Base-by-base conservation (phyloP, 2,113 vertebrate species). In the Nestor notabilis region DNA sequence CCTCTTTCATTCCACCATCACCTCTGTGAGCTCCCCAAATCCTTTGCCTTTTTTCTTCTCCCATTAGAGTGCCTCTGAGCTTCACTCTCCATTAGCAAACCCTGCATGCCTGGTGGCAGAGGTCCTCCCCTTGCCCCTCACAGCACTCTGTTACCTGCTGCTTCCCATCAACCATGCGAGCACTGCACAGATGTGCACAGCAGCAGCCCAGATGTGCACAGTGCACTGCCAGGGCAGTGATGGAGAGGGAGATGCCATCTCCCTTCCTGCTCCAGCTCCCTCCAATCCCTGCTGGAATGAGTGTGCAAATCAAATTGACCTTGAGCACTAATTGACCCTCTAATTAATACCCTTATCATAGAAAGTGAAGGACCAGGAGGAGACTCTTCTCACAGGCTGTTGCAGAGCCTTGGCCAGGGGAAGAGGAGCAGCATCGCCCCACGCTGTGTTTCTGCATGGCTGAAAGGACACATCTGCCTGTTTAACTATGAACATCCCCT, bases 291-390 rank as follows among this genome's bases (percentile, higher is more conserved):
- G 2, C 41, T 0, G 46, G 63, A 80, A 27, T 0, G 0, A 80
- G 68, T 43, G 84, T 92, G 84, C 50, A 90, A 87, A 81, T 63
- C 88, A 50, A 88, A 68, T 75, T 81, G 93, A 92, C 95, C 90
- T 96, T 90, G 90, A 95, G 18, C 71, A 27, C 60, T 95, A 96
- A 93, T 60, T 93, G 92, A 83, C 64, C 93, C 55, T 66, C 76
- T 96, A 74, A 96, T 96, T 92, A 94, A 50, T 63, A 13, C 79
- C 71, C 44, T 74, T 88, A 53, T 86, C 71, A 81, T 33, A 80
- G 82, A 90, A 90, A n/a, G 75, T 43, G n/a, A 39, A 93, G 53
- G 92, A 91, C 41, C 46, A 4, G 63, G 76, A 71, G 37, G 41
- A 65, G 56, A 5, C 4, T 55, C 39, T 74, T 66, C 63, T 8